A percentile compares a stretch with the other conserved stretches of the same genome.
Conservation (phyloP, 2,888 invertebrate species). For the Hydropsyche betteni region DNA sequence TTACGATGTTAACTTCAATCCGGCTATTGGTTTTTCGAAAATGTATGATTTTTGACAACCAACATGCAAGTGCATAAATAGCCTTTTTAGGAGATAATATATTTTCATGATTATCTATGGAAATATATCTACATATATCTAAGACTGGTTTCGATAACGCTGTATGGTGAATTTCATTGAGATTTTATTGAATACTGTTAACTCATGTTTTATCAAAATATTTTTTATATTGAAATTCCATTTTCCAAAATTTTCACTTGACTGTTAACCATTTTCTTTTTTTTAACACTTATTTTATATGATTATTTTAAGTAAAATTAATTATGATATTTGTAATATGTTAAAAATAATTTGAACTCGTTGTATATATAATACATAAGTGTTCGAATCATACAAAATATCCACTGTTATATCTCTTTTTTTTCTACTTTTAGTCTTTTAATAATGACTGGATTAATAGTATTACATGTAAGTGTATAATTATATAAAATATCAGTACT, state of each 20-base stretch:
- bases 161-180: conserved; percentile 25
- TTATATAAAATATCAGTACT: conserved; percentile 4
- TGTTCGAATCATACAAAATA: no score
- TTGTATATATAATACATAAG: not conserved
- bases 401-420: not conserved
- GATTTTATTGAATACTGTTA: conserved; percentile 32
- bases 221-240: not conserved
- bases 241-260: conserved; percentile 3
- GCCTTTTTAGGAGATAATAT: not conserved
- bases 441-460: conserved; percentile 9
- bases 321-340: conserved; percentile 2
- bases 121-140: conserved; percentile 11
- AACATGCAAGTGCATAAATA: not conserved
- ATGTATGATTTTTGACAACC: not conserved
- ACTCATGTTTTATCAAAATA: no score
- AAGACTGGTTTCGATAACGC: conserved; percentile 26
- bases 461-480: conserved; percentile 13
- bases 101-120: conserved; percentile 40
- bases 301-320: not conserved
- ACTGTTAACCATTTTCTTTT: not conserved
- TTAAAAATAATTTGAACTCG: not conserved
- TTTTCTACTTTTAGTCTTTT: not conserved
- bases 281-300: not conserved
- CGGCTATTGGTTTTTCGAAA: not conserved
- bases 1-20: conserved; percentile 4